Base-by-base conservation (phyloP, 2,797 vertebrate species). In the Tolypeutes matacus region DNA sequence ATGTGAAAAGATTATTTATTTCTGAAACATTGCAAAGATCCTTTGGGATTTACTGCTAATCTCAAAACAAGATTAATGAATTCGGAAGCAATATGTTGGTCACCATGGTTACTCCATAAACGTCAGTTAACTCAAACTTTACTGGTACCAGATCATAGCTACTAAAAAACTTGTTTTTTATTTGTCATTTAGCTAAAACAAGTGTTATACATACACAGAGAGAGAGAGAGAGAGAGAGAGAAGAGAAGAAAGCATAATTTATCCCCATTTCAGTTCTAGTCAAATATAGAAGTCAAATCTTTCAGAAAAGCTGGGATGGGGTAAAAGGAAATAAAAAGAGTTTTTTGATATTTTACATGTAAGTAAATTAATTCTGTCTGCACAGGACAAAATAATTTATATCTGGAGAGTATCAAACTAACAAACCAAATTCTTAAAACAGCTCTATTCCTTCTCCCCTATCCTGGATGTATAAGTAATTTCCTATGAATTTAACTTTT, bases 41-140 rank as follows among this genome's bases (percentile, higher is more conserved):
- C 97, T 96, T 92, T 65, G 87, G 78, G 97, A 96, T 97, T 96
- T 97, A 72, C 91, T 69, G 81, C 96, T 98, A 97, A 98, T 94
- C 53, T 95, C 97, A 96, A 46, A 46, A 91, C 11, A 97, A 72
- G 90, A 95, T 89, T 95, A 90, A 95, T 89, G 17, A 93, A 95
- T 97, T 86, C 93, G 94, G 64, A 62, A 93, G 62, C 95, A 91
- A 62, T 92, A 76, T 62, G 60, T 86, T 91, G 86, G 72, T 98
- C 73, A 96, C 97, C 93, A 97, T 97, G 97, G 98, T 94, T 98
- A 98, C 97, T 92, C 65, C 75, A 90, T 29, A 96, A 97, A 95
- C 67, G 89, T 5, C 87, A 96, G 69, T 78, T 93, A 95, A 64
- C 56, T 92, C 92, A 92, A 89, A 96, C 2, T 27, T 96, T 80